Conservation (phyloP, 2,888 invertebrate genomes). For the Cephus runcator region DNA sequence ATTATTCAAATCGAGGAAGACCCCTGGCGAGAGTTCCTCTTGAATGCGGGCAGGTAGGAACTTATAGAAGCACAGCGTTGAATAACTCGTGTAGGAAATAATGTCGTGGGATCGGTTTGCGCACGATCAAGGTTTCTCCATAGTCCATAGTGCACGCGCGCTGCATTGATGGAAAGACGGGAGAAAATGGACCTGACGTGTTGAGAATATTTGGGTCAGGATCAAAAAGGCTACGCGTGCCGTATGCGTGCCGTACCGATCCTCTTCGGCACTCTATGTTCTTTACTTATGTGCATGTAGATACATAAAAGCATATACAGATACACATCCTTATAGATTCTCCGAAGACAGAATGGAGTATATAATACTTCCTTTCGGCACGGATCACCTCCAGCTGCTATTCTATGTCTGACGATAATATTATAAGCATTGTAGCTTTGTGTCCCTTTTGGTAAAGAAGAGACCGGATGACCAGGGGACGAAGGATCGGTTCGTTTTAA, state of each 20-base stretch:
- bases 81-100: constrained; percentile 42
- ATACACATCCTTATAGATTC: not conserved
- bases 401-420: constrained; percentile 40
- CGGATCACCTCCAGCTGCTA: constrained; percentile 23
- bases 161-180: constrained; percentile 8
- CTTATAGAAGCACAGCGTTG: constrained; percentile 1
- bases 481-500: constrained; percentile 63
- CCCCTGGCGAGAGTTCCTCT: constrained; percentile 28
- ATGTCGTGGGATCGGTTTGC: constrained; percentile 48
- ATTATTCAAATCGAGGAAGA: constrained; percentile 49
- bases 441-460: constrained; percentile 25
- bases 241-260: not conserved
- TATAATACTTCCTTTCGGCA: not conserved
- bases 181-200: constrained; percentile 30
- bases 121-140: constrained; percentile 45
- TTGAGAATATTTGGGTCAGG: constrained; percentile 33
- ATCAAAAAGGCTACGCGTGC: constrained; percentile 6
- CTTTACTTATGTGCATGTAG: not conserved
- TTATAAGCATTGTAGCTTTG: constrained; percentile 37
- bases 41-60: not conserved
- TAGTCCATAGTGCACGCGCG: not conserved
- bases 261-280: not conserved
- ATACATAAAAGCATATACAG: not conserved
- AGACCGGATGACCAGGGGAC: constrained; percentile 32
- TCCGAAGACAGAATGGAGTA: not conserved